Base-by-base conservation (phyloP, 2,797 vertebrate genomes). In the Poeciliopsis infans region DNA sequence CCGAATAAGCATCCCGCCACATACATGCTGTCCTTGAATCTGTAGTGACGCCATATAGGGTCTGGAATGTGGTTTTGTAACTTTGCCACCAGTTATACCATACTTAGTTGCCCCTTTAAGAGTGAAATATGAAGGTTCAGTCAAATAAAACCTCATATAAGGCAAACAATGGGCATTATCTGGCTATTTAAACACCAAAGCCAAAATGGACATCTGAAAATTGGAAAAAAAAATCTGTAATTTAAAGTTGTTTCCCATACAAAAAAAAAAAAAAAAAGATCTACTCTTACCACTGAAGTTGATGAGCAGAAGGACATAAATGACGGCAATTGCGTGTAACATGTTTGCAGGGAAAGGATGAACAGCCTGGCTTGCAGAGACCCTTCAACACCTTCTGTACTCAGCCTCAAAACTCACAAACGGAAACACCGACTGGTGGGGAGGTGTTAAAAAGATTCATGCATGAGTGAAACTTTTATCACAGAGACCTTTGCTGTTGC, bases 1-100 rank as follows among this genome's bases (percentile, higher is more conserved):
- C 4, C 76, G 87, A 49, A 96, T 91, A 0, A 96, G 93, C 6
- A 94, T 77, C 20, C 95, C 95, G 0, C 95, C 94, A 86, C 95
- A 96, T 0, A 0, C 0, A 64, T 95, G 94, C 0, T 0, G 0
- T 5, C 1, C 4, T 1, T 1, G 0, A 46, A 46, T 0, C 72
- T 95, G 94, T 5, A 96, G 81, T 5, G 95, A 95, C 1, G 79
- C 95, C 94, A 95, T 95, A 92, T 95, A 94, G 72, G 91, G 94
- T 85, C 90, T 94, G 43, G 94, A 95, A 79, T 96, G 95, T 12
- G 91, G 80, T 83, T 92, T 89, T 28, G 83, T 73, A 12, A 73
- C 86, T 0, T 28, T 78, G 0, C 95, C 95, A 18, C 85, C 90
- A 6, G 94, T 45, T 4, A 96, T 95, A 16, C 79, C 71, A 47